phyloP scores from a whole-genome alignment of 2,888 invertebrate species.

The Thecocarcelia acutangulata region DNA sequence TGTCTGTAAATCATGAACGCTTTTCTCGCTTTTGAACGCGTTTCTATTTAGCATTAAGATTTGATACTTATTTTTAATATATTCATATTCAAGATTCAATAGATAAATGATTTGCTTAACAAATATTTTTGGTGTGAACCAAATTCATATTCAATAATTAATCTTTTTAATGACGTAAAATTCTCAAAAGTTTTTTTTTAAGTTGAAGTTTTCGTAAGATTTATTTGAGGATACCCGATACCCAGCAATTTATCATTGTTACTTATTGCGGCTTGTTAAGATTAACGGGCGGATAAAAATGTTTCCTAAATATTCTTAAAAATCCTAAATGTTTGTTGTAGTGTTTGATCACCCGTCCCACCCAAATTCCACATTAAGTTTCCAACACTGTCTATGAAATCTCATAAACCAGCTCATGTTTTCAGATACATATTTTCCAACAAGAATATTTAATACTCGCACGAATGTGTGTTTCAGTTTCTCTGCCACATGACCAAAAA shows the following conservation, averaged over 20 bases:
- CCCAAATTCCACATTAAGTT: constrained; percentile 50
- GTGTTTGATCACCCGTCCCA: constrained; percentile 60
- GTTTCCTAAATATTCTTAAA: constrained; percentile 57
- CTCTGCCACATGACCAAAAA: constrained; percentile 35
- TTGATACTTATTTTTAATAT: no score
- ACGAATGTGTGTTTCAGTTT: constrained; percentile 26
- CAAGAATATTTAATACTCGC: neutral
- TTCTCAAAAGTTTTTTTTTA: neutral
- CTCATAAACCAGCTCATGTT: constrained; percentile 9
- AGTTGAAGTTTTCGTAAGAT: neutral
- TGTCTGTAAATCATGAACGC: no score
- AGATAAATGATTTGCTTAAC: no score
- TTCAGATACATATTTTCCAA: neutral
- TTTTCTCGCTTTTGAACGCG: no score
- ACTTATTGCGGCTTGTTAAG: constrained; percentile 39
- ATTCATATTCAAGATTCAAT: no score
- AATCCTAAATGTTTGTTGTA: constrained; percentile 52
- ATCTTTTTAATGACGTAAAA: no score
- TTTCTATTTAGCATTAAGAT: no score
- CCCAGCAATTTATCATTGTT: constrained; percentile 41
- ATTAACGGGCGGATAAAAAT: constrained; percentile 64
- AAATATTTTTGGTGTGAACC: no score
- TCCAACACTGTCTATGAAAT: constrained; percentile 11
- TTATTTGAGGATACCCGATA: constrained; percentile 11
- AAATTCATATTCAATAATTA: no score